A percentile compares a stretch with the other conserved stretches of the same genome.
Evolutionary conservation across 37 sponge, comb jelly and placozoan genomes (phyloP).

Genomic region (Oopsacas minuta): DNA sequence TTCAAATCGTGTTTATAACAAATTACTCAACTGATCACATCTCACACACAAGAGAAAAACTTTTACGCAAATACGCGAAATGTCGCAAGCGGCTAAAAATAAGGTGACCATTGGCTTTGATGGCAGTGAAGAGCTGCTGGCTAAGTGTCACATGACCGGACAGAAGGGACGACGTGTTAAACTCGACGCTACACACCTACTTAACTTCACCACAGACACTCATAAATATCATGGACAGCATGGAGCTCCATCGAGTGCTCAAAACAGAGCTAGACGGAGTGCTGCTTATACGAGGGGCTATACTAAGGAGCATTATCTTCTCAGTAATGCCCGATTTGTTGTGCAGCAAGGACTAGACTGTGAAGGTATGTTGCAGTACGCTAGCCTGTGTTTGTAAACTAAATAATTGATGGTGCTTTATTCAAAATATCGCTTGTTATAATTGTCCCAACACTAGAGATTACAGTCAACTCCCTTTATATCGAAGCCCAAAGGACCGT

Average conservation of each 20-base stretch:
- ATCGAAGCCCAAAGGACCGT: no score
- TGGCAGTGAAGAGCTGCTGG: not conserved
- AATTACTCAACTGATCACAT: not conserved
- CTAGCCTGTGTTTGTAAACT: no score
- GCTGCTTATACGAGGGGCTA: not conserved
- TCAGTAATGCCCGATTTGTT: not conserved
- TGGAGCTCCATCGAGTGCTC: not conserved
- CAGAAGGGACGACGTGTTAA: constrained; percentile 1
- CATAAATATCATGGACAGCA: not conserved
- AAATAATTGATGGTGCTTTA: no score
- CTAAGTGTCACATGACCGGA: not conserved
- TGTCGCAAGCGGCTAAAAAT: not conserved
- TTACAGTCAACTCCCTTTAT: no score
- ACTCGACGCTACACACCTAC: not conserved
- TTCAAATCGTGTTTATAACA: not conserved
- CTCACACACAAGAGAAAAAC: not conserved
- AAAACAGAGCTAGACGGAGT: not conserved
- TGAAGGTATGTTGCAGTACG: not conserved
- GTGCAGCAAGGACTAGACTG: not conserved
- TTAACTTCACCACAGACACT: not conserved
- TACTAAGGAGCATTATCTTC: constrained; percentile 3
- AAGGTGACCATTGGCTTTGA: not conserved
- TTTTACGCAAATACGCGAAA: not conserved
- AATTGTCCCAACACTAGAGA: no score
- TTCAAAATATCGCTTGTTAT: no score